Conservation (phyloP, 2,113 vertebrate species). For the Datnioides undecimradiatus region DNA sequence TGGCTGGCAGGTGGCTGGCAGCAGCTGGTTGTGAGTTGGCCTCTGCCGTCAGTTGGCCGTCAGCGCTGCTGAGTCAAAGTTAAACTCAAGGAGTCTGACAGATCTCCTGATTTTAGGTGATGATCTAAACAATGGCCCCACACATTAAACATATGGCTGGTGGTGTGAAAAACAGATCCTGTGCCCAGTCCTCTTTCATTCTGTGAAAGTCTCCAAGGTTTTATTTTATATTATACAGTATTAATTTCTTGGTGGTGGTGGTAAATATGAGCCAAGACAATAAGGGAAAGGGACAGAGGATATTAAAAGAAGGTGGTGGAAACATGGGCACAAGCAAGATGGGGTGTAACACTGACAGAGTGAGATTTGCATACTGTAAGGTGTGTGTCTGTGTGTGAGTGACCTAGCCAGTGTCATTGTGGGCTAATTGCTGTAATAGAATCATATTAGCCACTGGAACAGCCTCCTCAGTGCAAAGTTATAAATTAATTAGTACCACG, state of each 20-base stretch:
- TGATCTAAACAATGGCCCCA: constrained; percentile 39
- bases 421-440: constrained; percentile 89
- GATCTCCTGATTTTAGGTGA: constrained; percentile 40
- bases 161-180: neutral
- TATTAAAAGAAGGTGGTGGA: constrained; percentile 15
- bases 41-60: constrained; percentile 39
- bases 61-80: constrained; percentile 56
- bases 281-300: neutral
- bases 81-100: constrained; percentile 50
- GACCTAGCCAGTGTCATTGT: constrained; percentile 89
- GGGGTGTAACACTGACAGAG: constrained; percentile 37
- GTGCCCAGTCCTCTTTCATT: constrained; percentile 15
- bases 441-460: constrained; percentile 88
- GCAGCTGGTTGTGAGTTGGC: constrained; percentile 39
- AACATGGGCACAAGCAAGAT: constrained; percentile 9
- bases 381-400: constrained; percentile 78
- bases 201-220: constrained; percentile 7
- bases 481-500: constrained; percentile 87
- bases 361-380: constrained; percentile 66
- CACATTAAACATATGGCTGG: constrained; percentile 38
- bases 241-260: neutral
- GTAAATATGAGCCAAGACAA: constrained; percentile 2
- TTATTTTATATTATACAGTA: neutral
- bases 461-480: constrained; percentile 88
- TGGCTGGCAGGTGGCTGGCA: constrained; percentile 45